Evolutionary conservation across 2,888 invertebrate genomes (phyloP).

Genomic region (Ichneumon xanthorius): DNA sequence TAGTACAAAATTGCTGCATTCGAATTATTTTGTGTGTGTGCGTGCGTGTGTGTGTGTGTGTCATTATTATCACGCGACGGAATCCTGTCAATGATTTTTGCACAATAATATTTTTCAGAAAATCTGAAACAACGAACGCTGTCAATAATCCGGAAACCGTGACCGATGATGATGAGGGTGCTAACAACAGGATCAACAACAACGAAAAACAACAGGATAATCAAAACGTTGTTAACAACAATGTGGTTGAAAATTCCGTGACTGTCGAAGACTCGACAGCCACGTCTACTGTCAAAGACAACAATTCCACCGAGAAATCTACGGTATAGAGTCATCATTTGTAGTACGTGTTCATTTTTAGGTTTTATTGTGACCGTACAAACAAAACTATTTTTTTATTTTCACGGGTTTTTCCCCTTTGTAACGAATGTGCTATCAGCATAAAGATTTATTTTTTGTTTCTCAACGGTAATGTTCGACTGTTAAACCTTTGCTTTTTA

Average conservation of each 20-base stretch:
- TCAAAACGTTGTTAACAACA: constrained; percentile 38
- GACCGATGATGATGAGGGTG: constrained; percentile 34
- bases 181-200: constrained; percentile 33
- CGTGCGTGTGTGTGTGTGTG: neutral
- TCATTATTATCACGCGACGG: neutral
- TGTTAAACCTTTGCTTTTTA: constrained; percentile 33
- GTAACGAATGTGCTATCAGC: constrained; percentile 24
- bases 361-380: neutral
- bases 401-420: constrained; percentile 27
- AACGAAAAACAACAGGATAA: constrained; percentile 47
- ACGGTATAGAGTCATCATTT: neutral
- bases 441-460: constrained; percentile 39
- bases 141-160: constrained; percentile 34
- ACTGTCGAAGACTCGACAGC: constrained; percentile 36
- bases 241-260: constrained; percentile 38
- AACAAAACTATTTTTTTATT: constrained; percentile 22
- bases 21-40: constrained; percentile 5
- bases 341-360: constrained; percentile 3
- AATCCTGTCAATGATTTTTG: constrained; percentile 33
- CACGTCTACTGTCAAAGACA: constrained; percentile 28
- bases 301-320: constrained; percentile 18
- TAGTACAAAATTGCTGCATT: constrained; percentile 21
- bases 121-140: constrained; percentile 42
- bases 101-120: constrained; percentile 41
- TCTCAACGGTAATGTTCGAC: constrained; percentile 34